These are phyloP conservation scores for Pristiophorus japonicus DNA, from an alignment of 2,113 vertebrate species.

Conservation along the genomic window DNA sequence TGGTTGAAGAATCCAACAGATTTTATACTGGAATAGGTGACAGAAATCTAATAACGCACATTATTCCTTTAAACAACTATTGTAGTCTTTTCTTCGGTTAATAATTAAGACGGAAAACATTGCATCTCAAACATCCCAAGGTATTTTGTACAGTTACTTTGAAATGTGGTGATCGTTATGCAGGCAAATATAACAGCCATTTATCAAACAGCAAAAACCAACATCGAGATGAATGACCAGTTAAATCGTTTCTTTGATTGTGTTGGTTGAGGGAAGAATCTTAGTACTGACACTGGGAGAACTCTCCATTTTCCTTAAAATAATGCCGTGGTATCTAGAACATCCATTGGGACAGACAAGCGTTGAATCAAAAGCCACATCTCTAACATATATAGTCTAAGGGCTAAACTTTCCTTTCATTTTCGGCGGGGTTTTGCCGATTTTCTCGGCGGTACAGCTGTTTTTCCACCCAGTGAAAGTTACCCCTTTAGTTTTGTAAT, in stretches of 20 bases:
- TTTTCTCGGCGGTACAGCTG: no score
- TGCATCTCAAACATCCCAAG: not conserved
- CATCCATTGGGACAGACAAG: not conserved
- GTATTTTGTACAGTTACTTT: not conserved
- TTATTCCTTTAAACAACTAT: not conserved
- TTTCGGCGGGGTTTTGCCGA: no score
- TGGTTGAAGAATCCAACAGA: not conserved
- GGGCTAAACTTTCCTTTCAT: no score
- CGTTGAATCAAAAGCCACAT: not conserved
- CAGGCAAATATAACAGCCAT: not conserved
- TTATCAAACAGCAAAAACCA: not conserved
- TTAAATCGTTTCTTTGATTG: no score
- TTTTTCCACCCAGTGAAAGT: no score
- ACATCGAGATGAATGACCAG: not conserved
- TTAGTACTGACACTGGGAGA: not conserved
- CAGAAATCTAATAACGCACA: not conserved
- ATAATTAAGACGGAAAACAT: not conserved
- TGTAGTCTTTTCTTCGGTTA: not conserved
- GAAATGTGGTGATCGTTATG: not conserved
- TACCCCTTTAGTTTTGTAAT: no score
- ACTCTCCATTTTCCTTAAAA: not conserved
- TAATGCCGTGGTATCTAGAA: not conserved
- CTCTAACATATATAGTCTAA: not conserved
- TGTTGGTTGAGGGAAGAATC: not conserved
- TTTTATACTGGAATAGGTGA: not conserved